Conservation (phyloP, 2,113 vertebrate genomes). For the Myrmecobius fasciatus region DNA sequence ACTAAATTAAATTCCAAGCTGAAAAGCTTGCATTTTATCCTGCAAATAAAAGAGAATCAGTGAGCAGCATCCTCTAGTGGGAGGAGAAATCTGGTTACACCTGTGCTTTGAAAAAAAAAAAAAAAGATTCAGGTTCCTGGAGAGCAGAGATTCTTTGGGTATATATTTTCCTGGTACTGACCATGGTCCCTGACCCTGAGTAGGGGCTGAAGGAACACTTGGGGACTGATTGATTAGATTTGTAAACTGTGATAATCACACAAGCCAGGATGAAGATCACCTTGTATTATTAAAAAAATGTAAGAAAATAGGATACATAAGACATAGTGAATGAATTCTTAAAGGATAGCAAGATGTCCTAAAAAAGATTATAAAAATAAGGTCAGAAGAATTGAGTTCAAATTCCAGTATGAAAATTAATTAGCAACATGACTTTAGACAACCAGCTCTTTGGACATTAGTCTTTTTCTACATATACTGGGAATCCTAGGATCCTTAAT, state of each 20-base stretch:
- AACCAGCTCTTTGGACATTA: not conserved
- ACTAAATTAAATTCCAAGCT: not conserved
- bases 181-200: not conserved
- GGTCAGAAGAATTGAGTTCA: not conserved
- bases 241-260: not conserved
- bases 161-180: not conserved
- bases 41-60: not conserved
- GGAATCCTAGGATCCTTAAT: not conserved
- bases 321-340: not conserved
- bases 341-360: not conserved
- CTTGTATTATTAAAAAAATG: not conserved
- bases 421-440: accelerated
- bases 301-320: slow-evolving; percentile 7
- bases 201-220: not conserved
- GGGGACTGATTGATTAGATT: not conserved
- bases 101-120: not conserved
- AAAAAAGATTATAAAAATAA: not conserved
- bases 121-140: not conserved
- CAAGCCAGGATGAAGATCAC: not conserved
- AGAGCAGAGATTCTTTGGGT: not conserved
- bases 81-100: not conserved
- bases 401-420: not conserved
- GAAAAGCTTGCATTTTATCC: not conserved
- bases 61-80: not conserved
- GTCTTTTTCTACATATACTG: not conserved